Evolutionary conservation across 1,140 invertebrate genomes (phyloP).

Genomic region (Sycobia sp.): DNA sequence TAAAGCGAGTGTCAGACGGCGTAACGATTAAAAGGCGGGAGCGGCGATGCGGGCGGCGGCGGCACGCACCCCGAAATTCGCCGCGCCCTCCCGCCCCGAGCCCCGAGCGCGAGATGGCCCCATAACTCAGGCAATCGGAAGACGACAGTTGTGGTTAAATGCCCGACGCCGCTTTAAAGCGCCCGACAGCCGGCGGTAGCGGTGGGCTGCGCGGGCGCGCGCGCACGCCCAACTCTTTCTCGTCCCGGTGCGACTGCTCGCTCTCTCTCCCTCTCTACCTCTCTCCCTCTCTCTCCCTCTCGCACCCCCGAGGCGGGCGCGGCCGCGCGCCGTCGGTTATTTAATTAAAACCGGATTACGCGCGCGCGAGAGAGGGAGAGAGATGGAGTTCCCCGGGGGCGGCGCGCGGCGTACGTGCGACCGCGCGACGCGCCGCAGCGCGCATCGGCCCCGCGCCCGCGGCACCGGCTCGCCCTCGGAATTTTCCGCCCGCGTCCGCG

Average conservation of each 20-base stretch:
- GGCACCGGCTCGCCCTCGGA: neutral
- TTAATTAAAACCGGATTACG: constrained; percentile 59
- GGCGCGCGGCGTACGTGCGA: neutral
- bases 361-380: too few relatives aligned
- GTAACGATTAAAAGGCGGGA: constrained; percentile 3
- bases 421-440: neutral
- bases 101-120: neutral
- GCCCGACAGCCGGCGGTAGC: constrained; percentile 36
- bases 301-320: too few relatives aligned
- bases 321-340: constrained; percentile 41
- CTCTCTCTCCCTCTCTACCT: too few relatives aligned
- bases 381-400: constrained; percentile 27
- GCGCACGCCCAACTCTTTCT: constrained; percentile 18
- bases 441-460: neutral
- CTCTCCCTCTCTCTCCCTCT: neutral
- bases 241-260: too few relatives aligned
- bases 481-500: neutral
- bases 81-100: neutral
- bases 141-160: constrained; percentile 62
- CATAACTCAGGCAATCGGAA: constrained; percentile 52
- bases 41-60: too few relatives aligned
- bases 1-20: constrained; percentile 7
- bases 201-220: constrained; percentile 25
- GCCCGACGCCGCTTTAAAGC: constrained; percentile 53
- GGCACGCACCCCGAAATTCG: too few relatives aligned